Base-by-base conservation (phyloP, 1,140 invertebrate genomes). In the Aphis gossypii region DNA sequence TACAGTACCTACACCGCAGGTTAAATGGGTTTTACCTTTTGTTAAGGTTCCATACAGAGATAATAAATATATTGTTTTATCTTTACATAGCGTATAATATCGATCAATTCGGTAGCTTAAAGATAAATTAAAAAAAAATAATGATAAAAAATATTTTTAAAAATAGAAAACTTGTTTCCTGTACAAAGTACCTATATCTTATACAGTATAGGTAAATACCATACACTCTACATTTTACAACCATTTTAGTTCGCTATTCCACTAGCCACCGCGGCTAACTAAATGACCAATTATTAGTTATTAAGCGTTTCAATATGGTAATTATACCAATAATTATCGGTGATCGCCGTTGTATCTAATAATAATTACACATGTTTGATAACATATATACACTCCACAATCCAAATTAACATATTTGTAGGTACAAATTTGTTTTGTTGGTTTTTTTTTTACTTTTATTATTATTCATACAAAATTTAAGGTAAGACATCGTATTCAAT, bases 281-380 rank as follows among this genome's bases (percentile, higher is more conserved):
- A 51, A 92, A 83, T 54, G 68, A 35, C 20, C 68, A 82, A 92
- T 83, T 92, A 92, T 25, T n/a, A 51, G 30, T 46, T 25, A 25
- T 8, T 46, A 44, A 14, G 8, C 41, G 30, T 18, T 82, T 76
- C 41, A 14, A 82, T 92, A 25, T n/a, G 21, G 60, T 68, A 68
- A 91, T 91, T 91, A 51, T 51, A 91, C 38, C 90, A 41, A 60
- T 91, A 60, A 87, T 46, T 87, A 87, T 46, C 5, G 44, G 30
- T 46, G 30, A 30, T 87, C 14, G 14, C 30, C 4, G 44, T 87
- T 46, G 41, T 4, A 46, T 46, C 44, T 48, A 41, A 46, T 46
- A 87, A 87, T 87, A 30, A 87, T 46, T 46, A 87, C 84, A 46
- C 30, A 30, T 87, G 84, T 48, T 48, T 46, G 44, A 25, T 87